Percentiles rank a stretch among this genome's conserved stretches.
Conservation (phyloP, 2,113 vertebrate species). For the Leptobrachium ailaonicum region DNA sequence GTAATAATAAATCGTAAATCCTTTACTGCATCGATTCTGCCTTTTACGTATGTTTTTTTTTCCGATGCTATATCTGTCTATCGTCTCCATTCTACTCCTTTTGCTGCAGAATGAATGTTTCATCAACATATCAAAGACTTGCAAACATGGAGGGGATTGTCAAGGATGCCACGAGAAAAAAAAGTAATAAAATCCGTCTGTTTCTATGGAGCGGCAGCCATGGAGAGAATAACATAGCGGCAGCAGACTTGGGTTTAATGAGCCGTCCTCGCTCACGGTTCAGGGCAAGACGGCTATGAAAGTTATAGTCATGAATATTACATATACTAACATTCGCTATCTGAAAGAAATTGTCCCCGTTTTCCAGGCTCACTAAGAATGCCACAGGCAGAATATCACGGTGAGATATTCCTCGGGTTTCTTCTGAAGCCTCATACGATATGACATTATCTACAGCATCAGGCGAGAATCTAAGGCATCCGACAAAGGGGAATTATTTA, state of each 20-base stretch:
- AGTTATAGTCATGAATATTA: conserved; percentile 40
- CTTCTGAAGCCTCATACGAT: not conserved
- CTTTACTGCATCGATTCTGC: not conserved
- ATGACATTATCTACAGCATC: not conserved
- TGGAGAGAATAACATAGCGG: not conserved
- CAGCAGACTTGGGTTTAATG: conserved; percentile 11
- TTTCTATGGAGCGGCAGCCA: not conserved
- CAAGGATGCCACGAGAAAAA: conserved; percentile 17
- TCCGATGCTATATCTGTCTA: not conserved
- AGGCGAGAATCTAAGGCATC: not conserved
- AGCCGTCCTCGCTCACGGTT: conserved; percentile 23
- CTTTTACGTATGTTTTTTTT: no score
- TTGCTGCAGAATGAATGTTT: conserved; percentile 54
- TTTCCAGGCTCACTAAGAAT: not conserved
- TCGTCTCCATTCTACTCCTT: conserved; percentile 15
- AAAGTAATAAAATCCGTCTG: no score
- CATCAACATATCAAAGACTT: conserved; percentile 60
- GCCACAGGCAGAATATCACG: conserved; percentile 1
- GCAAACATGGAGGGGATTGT: conserved; percentile 60
- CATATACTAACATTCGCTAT: conserved; percentile 31
- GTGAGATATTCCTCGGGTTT: not conserved
- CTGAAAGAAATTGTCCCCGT: conserved; percentile 19
- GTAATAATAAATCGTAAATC: not conserved
- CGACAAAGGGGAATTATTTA: not conserved
- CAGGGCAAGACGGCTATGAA: not conserved